Evolutionary conservation across 2,113 vertebrate genomes (phyloP), one percentile per base, ranked within the genome.

Genomic region (Rhea pennata): DNA sequence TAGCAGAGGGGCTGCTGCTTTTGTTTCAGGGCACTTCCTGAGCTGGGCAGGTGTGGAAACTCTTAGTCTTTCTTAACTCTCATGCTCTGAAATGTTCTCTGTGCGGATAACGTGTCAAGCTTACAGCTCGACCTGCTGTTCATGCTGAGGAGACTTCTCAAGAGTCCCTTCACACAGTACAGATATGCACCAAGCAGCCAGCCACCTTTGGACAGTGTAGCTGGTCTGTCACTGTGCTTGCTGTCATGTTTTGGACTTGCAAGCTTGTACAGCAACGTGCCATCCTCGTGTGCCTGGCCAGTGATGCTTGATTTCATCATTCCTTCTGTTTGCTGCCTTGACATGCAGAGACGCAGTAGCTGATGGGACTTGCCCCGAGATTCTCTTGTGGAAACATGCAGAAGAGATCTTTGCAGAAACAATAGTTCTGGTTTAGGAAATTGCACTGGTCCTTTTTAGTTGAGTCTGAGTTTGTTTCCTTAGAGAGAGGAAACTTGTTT

Each of bases 381-480:
- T 73, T n/a, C 61, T 96, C 89, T 81, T 97, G 95, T 94, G 90
- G 88, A 33, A 92, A 95, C 95, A 93, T 0, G 80, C 76, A 58
- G 2, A 0, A 27, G 67, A 90, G 90, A 84, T 90, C 90, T 79
- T 42, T 36, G 91, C 76, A 42, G 51, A 93, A 70, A 91, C 90
- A 75, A 88, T 3, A 65, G 48, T 53, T 90, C 79, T 56, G 42
- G 36, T 58, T 84, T 81, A 79, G 51, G 59, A 71, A 67, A 88
- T 51, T 93, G 27, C n/a, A 8, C 31, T 23, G 5, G 24, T 51
- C 56, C 48, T 50, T 54, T 54, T 39, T 51, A 61, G 21, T 65
- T 0, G 0, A 59, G 65, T 40, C 46, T 26, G 39, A 53, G 50
- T 82, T 87, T 51, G 59, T 46, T 92, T 54, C 61, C 36, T 72